Evolutionary conservation across 1,140 invertebrate genomes (phyloP), one percentile per base, ranked within the genome.

Genomic region (Pseudomyrmex cubaensis): DNA sequence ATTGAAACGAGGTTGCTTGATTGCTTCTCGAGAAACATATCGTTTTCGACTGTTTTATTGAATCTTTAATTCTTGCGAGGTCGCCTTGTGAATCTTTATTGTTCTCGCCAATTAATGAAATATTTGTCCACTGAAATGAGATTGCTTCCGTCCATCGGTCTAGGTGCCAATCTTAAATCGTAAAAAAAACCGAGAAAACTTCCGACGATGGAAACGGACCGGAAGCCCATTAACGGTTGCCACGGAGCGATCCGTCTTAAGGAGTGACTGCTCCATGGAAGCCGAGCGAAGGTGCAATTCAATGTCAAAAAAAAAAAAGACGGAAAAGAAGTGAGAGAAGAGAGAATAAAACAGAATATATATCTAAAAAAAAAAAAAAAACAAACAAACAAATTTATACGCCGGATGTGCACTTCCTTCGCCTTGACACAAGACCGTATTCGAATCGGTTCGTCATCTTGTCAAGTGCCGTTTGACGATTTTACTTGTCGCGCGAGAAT

Each of bases 171-270:
- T 2, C 76, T 74, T 82, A 82, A 75, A 75, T 82, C 66, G 72
- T 73, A 83, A 75, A 86, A 86, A 73, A 80, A 63, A 7, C 35
- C 61, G 66, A 61, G 69, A 86, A 35, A 78, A 69, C 82, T 84
- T 84, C 56, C 59, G 69, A 70, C 72, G 64, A 54, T 62, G 57
- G 74, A 82, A 89, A 76, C 78, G 74, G 75, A 82, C 70, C 59
- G 83, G 85, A 85, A 85, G 67, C 50, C 85, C 83, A 87, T 89
- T 89, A 89, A 85, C 83, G 63, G 80, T 70, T 63, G 67, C 62
- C 56, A 69, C 22, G 25, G 52, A 77, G 50, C 69, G 74, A 87
- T 89, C 83, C 64, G 87, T 87, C 82, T 85, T 83, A 54, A 8
- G 62, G 80, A 87, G 85, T 80, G 84, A 87, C 67, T 78, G 59